Percentiles rank a stretch among this genome's conserved stretches.
These are phyloP conservation scores for Falco novaeseelandiae DNA, from an alignment of 2,797 vertebrate species.

Conservation along the genomic window DNA sequence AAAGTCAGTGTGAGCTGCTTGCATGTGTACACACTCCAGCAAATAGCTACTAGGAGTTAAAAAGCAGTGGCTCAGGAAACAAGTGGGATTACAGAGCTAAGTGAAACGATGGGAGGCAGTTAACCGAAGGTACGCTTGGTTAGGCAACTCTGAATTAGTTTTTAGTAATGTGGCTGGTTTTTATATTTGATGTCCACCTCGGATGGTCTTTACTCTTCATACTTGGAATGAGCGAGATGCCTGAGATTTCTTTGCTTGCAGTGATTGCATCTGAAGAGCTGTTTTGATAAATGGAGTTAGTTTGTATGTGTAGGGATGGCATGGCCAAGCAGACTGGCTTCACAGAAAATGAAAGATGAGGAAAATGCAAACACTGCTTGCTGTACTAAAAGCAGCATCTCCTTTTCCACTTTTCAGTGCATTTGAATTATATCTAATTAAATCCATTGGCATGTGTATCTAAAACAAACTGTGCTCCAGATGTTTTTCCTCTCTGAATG, in stretches of 20 bases:
- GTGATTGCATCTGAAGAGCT: neutral
- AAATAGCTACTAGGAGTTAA: neutral
- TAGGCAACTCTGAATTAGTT: neutral
- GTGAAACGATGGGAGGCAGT: neutral
- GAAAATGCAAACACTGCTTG: neutral
- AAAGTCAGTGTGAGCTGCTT: rapidly evolving
- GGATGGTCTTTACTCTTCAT: neutral
- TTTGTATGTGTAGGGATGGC: neutral
- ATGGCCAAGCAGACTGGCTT: neutral
- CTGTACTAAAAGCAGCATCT: neutral
- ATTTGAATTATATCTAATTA: neutral
- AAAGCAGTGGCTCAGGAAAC: neutral
- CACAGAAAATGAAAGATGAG: neutral
- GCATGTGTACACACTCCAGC: rapidly evolving
- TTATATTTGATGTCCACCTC: neutral
- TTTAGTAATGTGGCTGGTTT: neutral
- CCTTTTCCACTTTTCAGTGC: neutral
- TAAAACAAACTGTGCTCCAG: neutral
- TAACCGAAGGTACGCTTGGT: neutral
- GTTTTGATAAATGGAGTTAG: neutral
- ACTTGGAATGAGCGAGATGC: neutral
- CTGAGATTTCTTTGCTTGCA: neutral
- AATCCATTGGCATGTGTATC: neutral
- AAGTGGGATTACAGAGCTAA: neutral
- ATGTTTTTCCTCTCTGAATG: neutral